Evolutionary conservation across 2,888 invertebrate genomes (phyloP), one percentile per base, ranked within the genome.

Genomic region (Drosophila colorata): DNA sequence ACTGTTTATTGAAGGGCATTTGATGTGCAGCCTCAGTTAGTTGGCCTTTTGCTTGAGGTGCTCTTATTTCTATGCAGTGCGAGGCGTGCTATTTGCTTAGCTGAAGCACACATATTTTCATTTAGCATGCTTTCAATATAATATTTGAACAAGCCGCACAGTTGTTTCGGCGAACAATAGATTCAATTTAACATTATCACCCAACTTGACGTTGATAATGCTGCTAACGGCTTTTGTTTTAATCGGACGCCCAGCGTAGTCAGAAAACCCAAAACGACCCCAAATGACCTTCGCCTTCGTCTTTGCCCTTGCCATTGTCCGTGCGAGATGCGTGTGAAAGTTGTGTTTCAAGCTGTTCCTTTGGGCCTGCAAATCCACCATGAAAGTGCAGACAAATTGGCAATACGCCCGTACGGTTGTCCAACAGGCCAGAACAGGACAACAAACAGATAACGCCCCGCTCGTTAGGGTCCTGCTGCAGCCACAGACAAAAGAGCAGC

Each of bases 61-160:
- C 49, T 69, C 66, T 59, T 79, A 72, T 75, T 85, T 87, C 82
- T 73, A 75, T 85, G 78, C 59, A 75, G 58, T 72, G 78, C 56
- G 43, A 69, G 80, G 47, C 64, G 57, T 55, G 65, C 41, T 82
- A 65, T 87, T 87, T 87, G 74, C 69, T 74, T 79, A 87, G 86
- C 86, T 88, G 87, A 69, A 80, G 77, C 69, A 87, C 65, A 81
- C 69, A 78, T 72, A 83, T 84, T 78, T 83, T 78, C 88, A 87
- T 86, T 80, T 86, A 84, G 87, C 87, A 81, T 80, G 80, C 85
- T 84, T 80, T 85, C 69, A 81, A 80, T 85, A 73, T 60, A 75
- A 85, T 87, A 87, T 87, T 88, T 87, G 87, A 72, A 84, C 87
- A 86, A 76, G 85, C 58, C 87, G 71, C 77, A 86, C 86, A 88